Percentiles rank a stretch among this genome's conserved stretches.
Evolutionary conservation across 2,888 invertebrate genomes (phyloP).

Genomic region (Mylabris sibirica): DNA sequence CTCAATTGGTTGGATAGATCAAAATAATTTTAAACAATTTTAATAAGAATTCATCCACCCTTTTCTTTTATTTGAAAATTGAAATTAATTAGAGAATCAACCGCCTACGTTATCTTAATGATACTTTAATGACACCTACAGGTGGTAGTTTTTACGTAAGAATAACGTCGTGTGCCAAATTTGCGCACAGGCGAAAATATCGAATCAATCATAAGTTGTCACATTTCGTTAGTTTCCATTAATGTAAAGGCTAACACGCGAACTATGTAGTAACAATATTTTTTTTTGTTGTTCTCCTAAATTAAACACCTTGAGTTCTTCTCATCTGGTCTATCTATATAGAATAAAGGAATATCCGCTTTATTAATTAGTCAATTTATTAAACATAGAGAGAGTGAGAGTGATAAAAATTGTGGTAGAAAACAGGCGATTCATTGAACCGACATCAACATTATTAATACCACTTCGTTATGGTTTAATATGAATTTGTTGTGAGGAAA

Average conservation of each 20-base stretch:
- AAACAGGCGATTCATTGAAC: constrained; percentile 39
- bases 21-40: not conserved
- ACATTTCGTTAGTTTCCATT: constrained; percentile 38
- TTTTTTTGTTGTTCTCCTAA: constrained; percentile 17
- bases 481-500: constrained; percentile 21
- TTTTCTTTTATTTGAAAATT: not conserved
- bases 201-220: constrained; percentile 43
- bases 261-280: constrained; percentile 10
- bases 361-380: constrained; percentile 47
- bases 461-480: constrained; percentile 28
- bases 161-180: constrained; percentile 32
- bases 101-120: constrained; percentile 28
- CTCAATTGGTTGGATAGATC: not conserved
- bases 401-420: constrained; percentile 7
- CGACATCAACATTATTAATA: constrained; percentile 40
- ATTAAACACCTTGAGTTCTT: constrained; percentile 13
- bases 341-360: constrained; percentile 21
- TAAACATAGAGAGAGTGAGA: constrained; percentile 16
- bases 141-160: constrained; percentile 23
- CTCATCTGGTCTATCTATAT: constrained; percentile 17
- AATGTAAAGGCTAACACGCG: constrained; percentile 43
- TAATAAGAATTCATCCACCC: not conserved
- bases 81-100: constrained; percentile 9
- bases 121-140: constrained; percentile 35
- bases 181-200: constrained; percentile 30